phyloP scores from a whole-genome alignment of 2,888 invertebrate species.

The Caenorhabditis macrosperma region DNA sequence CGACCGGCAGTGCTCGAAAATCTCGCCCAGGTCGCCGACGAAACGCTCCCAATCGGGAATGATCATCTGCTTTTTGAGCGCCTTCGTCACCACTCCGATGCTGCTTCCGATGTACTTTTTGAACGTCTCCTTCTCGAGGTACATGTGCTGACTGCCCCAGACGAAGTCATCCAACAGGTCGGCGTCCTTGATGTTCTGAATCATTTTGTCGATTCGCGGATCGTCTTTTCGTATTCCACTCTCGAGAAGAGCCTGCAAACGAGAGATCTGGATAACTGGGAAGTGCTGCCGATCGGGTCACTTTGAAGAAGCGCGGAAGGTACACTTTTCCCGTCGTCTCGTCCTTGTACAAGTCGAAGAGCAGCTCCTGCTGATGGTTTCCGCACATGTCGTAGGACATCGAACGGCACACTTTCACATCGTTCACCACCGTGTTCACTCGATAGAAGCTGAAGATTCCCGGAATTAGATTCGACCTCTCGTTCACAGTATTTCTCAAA shows the following conservation, averaged over 20 bases:
- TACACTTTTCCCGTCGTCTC: constrained; percentile 69
- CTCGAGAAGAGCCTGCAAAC: constrained; percentile 69
- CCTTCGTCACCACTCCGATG: constrained; percentile 78
- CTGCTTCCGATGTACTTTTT: constrained; percentile 76
- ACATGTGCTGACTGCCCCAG: constrained; percentile 66
- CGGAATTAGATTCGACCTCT: background rate
- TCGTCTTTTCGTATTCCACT: constrained; percentile 72
- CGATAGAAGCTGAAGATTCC: constrained; percentile 60
- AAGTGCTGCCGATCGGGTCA: no score
- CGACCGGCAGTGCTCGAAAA: constrained; percentile 83
- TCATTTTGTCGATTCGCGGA: constrained; percentile 69
- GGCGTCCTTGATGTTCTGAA: constrained; percentile 62
- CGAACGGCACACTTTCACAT: constrained; percentile 54
- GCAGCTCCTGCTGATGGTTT: constrained; percentile 65
- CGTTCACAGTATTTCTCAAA: background rate
- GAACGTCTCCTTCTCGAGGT: constrained; percentile 69
- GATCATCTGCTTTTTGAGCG: constrained; percentile 88
- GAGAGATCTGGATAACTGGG: no score
- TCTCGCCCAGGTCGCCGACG: constrained; percentile 91
- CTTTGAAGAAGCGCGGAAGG: constrained; percentile 71
- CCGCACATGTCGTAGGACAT: constrained; percentile 61
- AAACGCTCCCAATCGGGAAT: constrained; percentile 94
- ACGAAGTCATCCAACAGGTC: constrained; percentile 66
- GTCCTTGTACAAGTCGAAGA: constrained; percentile 73
- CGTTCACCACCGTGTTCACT: constrained; percentile 62